phyloP scores from a whole-genome alignment of 35 echinoderm and acorn worm species.

The Chiridota heheva region DNA sequence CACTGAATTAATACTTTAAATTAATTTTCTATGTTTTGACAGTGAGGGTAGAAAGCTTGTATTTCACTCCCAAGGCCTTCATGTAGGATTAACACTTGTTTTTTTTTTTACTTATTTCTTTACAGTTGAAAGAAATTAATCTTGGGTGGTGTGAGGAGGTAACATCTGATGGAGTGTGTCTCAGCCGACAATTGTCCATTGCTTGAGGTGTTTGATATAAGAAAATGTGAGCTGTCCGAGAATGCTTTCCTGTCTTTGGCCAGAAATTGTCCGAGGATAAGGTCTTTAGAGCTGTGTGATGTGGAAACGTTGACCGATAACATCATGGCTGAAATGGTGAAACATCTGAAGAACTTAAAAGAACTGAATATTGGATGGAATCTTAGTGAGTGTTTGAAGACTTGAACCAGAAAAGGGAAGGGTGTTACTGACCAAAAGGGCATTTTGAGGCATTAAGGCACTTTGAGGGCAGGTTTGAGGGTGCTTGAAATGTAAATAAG shows the following conservation, averaged over 20 bases:
- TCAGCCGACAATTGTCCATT: constrained; percentile 46
- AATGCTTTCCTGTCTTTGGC: constrained; percentile 56
- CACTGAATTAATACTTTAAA: too few relatives aligned
- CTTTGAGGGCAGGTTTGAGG: too few relatives aligned
- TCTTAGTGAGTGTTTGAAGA: constrained; percentile 23
- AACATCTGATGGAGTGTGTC: constrained; percentile 54
- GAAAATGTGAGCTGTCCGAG: constrained; percentile 48
- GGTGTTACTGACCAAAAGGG: too few relatives aligned
- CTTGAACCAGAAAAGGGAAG: not conserved
- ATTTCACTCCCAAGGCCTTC: too few relatives aligned
- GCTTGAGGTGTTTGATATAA: constrained; percentile 58
- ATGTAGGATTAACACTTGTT: not conserved
- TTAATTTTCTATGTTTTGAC: too few relatives aligned
- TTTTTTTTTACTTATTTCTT: not conserved
- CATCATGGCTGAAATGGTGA: constrained; percentile 50
- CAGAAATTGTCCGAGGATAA: constrained; percentile 72
- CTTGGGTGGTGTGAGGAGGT: constrained; percentile 95
- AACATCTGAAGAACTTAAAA: constrained; percentile 43
- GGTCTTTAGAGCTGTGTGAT: constrained; percentile 61
- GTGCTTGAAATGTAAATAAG: too few relatives aligned
- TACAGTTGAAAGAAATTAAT: constrained; percentile 70
- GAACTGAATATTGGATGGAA: constrained; percentile 88
- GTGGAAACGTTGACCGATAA: constrained; percentile 64
- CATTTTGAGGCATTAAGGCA: not conserved
- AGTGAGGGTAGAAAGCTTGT: not conserved